phyloP scores from a whole-genome alignment of 1,140 invertebrate species.

The Metaphire vulgaris region DNA sequence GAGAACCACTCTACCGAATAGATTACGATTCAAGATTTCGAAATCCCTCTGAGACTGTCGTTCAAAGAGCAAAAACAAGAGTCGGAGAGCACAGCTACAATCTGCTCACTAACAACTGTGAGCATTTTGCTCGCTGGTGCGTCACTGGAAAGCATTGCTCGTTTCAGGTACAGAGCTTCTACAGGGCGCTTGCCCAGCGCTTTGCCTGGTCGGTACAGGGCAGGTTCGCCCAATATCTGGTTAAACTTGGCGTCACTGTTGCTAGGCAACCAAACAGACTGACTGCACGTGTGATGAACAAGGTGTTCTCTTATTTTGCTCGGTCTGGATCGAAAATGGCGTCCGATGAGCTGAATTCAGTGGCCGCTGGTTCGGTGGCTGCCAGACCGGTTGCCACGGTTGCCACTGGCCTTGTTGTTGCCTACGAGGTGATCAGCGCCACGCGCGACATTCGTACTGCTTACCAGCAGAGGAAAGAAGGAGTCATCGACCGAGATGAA shows the following conservation, averaged over 20 bases:
- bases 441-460: neutral
- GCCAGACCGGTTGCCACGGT: neutral
- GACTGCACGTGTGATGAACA: neutral
- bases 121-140: constrained; percentile 26
- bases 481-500: neutral
- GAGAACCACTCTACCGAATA: constrained; percentile 4
- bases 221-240: neutral
- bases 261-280: neutral
- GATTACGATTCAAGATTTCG: constrained; percentile 11
- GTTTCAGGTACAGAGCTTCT: constrained; percentile 9
- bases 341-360: neutral
- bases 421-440: neutral
- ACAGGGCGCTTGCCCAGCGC: neutral
- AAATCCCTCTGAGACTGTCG: constrained; percentile 7
- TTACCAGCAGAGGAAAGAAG: neutral
- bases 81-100: constrained; percentile 20
- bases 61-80: constrained; percentile 4
- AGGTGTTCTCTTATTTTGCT: neutral
- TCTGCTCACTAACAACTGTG: constrained; percentile 23
- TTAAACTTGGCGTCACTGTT: neutral
- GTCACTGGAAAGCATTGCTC: constrained; percentile 15
- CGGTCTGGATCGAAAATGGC: neutral
- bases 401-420: too few species aligned
- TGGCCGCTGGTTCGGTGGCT: neutral
- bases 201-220: neutral